A percentile compares a stretch with the other conserved stretches of the same genome.
phyloP scores from a whole-genome alignment of 2,797 vertebrate species.

The Chlorospingus semifuscus region DNA sequence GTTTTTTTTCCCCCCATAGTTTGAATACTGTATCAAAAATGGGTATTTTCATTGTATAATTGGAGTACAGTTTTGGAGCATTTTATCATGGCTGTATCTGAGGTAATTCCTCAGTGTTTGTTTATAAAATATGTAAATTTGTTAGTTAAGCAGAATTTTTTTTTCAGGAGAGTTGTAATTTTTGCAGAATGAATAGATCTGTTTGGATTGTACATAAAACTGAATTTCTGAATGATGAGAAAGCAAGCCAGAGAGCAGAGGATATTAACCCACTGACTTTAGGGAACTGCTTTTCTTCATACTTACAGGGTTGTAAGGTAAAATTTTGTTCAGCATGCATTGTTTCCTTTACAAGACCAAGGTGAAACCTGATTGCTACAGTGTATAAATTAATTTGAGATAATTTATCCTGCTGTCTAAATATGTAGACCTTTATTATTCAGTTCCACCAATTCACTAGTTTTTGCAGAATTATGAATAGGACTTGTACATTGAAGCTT shows the following conservation, averaged over 20 bases:
- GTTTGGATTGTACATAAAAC: not conserved
- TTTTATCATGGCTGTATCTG: not conserved
- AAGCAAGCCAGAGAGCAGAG: not conserved
- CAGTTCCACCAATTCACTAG: not conserved
- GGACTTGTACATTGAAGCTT: not conserved
- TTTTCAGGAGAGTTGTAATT: not conserved
- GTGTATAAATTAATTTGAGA: not conserved
- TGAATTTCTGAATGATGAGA: not conserved
- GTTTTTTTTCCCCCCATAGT: fast-evolving
- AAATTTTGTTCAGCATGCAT: not conserved
- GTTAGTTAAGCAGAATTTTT: not conserved
- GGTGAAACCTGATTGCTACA: not conserved
- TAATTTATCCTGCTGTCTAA: not conserved
- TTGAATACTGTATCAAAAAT: not conserved
- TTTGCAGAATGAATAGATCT: not conserved
- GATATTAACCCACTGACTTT: not conserved
- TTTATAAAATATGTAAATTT: not conserved
- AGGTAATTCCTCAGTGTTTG: not conserved
- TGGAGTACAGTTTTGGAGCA: not conserved
- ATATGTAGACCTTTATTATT: not conserved
- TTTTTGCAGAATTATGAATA: not conserved
- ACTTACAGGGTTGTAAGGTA: not conserved
- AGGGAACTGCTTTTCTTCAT: not conserved
- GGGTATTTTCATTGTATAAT: not conserved
- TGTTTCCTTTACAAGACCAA: not conserved